Conservation (phyloP, 2,113 vertebrate species). For the Cryptomyrus ogoouensis region DNA sequence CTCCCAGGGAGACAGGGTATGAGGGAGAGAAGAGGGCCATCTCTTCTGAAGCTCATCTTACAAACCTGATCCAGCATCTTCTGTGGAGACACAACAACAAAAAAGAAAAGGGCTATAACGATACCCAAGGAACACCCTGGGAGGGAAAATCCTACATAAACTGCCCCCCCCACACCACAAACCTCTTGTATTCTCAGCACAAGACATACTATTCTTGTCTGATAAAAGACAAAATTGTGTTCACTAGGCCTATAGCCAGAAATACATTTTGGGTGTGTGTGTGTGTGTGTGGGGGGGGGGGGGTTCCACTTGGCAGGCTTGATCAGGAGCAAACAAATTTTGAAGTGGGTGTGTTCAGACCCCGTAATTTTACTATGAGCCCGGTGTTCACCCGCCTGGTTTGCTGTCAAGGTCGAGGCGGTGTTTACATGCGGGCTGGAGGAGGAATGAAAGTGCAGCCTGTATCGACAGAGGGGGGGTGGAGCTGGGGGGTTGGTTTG, state of each 20-base stretch:
- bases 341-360: not conserved
- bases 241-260: not conserved
- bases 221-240: not conserved
- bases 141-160: not conserved
- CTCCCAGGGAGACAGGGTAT: not conserved
- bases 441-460: not conserved
- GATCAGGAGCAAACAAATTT: not conserved
- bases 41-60: not conserved
- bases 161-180: not conserved
- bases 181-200: not conserved
- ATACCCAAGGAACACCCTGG: not conserved
- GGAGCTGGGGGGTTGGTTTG: slow-evolving; percentile 28
- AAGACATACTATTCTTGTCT: not conserved
- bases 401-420: slow-evolving; percentile 23
- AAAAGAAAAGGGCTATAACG: not conserved
- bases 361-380: not conserved
- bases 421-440: slow-evolving; percentile 17
- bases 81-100: not conserved
- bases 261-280: not conserved
- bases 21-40: not conserved
- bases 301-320: too few species aligned
- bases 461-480: slow-evolving; percentile 14
- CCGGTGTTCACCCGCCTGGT: not conserved
- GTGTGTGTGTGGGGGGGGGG: too few species aligned
- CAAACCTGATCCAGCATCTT: not conserved